Conservation (phyloP, 1,140 invertebrate genomes). For the Monomorium pharaonis region DNA sequence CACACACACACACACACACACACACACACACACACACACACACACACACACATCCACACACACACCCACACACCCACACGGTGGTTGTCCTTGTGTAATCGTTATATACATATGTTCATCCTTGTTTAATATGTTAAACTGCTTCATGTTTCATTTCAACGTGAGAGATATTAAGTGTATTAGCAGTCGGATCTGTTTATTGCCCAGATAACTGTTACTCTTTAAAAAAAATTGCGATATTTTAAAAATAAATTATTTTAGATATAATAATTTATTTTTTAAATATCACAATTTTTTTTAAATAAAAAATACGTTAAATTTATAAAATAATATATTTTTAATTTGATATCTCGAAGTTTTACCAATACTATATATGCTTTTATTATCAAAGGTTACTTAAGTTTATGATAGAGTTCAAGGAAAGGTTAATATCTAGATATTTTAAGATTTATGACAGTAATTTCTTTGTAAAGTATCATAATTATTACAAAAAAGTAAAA, state of each 20-base stretch:
- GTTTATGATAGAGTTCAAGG: not conserved
- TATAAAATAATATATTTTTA: not conserved
- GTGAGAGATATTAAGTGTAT: conserved; percentile 1
- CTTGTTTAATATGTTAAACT: conserved; percentile 17
- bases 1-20: no score
- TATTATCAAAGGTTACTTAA: not conserved
- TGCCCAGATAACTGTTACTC: conserved; percentile 38
- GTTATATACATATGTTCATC: not conserved
- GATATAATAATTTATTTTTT: not conserved
- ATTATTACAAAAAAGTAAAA: not conserved
- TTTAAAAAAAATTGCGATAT: no score
- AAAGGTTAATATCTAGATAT: conserved; percentile 39
- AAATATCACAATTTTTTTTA: not conserved
- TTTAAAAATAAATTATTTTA: not conserved
- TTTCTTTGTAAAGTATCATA: not conserved
- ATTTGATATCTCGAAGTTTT: not conserved
- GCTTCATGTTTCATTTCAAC: not conserved
- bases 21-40: no score
- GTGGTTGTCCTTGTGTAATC: conserved; percentile 4
- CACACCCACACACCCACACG: no score
- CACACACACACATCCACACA: no score
- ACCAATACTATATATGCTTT: not conserved
- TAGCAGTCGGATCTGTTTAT: conserved; percentile 42
- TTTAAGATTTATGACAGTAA: conserved; percentile 46
- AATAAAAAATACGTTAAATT: not conserved